A percentile compares a stretch with the other conserved stretches of the same genome.
phyloP scores from a whole-genome alignment of 2,797 vertebrate species.

The Thamnophis elegans region DNA sequence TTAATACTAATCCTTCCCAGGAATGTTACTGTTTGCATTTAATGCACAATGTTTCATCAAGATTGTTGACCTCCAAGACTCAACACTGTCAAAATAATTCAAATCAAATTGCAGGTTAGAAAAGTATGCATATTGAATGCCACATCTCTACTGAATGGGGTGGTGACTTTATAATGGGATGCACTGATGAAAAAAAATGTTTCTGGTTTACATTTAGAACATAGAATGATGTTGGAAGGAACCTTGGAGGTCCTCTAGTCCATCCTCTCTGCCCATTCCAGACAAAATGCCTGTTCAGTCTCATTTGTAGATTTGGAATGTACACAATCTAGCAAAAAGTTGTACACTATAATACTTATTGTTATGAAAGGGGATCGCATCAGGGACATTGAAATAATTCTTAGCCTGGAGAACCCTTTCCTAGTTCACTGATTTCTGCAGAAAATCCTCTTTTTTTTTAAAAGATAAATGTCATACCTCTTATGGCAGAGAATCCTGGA shows the following conservation, averaged over 20 bases:
- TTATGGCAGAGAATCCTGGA: neutral
- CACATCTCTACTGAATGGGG: neutral
- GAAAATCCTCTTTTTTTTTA: neutral
- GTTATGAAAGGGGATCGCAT: neutral
- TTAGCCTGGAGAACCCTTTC: neutral
- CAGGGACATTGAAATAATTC: neutral
- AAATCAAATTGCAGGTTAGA: neutral
- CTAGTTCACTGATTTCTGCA: neutral
- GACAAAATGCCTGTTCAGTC: neutral
- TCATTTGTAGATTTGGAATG: neutral
- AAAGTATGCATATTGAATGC: neutral
- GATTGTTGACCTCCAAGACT: neutral
- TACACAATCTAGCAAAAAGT: neutral
- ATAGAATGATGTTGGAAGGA: neutral
- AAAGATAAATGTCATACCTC: neutral
- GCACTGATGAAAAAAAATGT: neutral
- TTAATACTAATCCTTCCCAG: neutral
- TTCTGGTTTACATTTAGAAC: neutral
- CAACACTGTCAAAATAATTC: neutral
- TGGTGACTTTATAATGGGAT: neutral
- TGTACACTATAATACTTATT: neutral
- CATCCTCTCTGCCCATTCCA: neutral
- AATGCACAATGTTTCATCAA: neutral
- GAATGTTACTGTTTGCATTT: neutral
- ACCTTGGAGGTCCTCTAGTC: neutral